Evolutionary conservation across 2,797 vertebrate species (phyloP).

Genomic region (Moxostoma hubbsi): DNA sequence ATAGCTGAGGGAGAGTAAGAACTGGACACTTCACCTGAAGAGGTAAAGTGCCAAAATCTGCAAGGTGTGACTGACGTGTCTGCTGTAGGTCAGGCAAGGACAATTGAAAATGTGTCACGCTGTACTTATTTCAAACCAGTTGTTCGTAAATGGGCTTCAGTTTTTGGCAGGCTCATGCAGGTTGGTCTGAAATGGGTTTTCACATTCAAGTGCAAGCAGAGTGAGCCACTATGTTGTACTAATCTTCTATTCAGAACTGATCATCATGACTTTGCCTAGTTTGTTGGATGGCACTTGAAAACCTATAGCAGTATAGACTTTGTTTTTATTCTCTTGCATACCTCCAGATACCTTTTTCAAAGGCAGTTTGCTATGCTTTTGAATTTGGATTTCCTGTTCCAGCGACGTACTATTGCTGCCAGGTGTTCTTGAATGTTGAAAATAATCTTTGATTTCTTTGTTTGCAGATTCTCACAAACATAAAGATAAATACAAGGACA

Average conservation of each 20-base stretch:
- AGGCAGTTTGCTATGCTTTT: neutral
- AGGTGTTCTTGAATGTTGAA: conserved; percentile 22
- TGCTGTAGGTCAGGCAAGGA: conserved; percentile 37
- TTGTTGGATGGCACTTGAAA: neutral
- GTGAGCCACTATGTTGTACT: neutral
- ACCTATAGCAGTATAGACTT: neutral
- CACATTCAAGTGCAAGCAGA: conserved; percentile 2
- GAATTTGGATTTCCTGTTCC: conserved; percentile 4
- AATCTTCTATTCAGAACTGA: neutral
- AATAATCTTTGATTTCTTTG: conserved; percentile 32
- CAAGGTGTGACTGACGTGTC: conserved; percentile 43
- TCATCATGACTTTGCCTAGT: neutral
- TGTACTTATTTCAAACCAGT: conserved; percentile 27
- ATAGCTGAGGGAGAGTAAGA: conserved; percentile 2
- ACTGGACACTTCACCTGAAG: conserved; percentile 24
- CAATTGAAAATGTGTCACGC: conserved; percentile 26
- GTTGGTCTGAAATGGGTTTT: conserved; percentile 17
- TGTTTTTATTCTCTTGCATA: neutral
- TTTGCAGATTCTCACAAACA: conserved; percentile 92
- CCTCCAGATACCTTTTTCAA: neutral
- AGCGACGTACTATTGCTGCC: conserved; percentile 6
- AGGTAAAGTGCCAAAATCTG: conserved; percentile 35
- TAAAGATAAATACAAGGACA: conserved; percentile 96
- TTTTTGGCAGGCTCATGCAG: conserved; percentile 6
- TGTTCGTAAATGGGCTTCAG: conserved; percentile 16